Evolutionary conservation across 2,797 vertebrate species (phyloP), one percentile per base, ranked within the genome.

Genomic region (Lophotriccus pileatus): DNA sequence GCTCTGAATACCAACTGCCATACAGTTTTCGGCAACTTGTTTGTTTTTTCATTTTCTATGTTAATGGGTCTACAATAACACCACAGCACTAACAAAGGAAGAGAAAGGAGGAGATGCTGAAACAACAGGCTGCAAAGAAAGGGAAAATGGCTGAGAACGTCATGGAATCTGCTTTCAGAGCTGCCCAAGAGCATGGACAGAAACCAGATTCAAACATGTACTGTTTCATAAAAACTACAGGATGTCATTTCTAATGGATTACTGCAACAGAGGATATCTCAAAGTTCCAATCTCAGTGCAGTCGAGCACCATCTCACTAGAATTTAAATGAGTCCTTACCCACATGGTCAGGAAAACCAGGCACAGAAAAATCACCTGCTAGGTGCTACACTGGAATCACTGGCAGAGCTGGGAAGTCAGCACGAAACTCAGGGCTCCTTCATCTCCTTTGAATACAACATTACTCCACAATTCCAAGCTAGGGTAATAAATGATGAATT

Each of bases 21-120:
- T 20, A 62, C 36, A 49, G 81, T 60, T 95, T 89, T 85, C 94
- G 93, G 90, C 93, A 94, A 95, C 49, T 87, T 74, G 67, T 89
- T 86, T 93, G 63, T 93, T 96, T 96, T 75, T 52, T 67, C 74
- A 72, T 94, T 92, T 96, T 64, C 92, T 87, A 34, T 94, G 92
- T 87, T 97, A 95, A 97, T 70, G 59, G 63, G 9, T 73, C 63
- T 92, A 80, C 73, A 84, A 46, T 46, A 94, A 70, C 50, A 88
- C 63, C 77, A 84, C 60, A 86, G 77, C 74, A 67, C 50, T 94
- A 86, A 88, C 66, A 66, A 46, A 78, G 80, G 60, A 82, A 93
- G 58, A 83, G 62, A 87, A 89, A 75, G 84, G 32, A 68, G 36
- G 37, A 78, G 56, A 46, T 79, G 89, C 70, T 76, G 93, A 58